Percentiles rank a stretch among this genome's conserved stretches.
phyloP scores from a whole-genome alignment of 2,797 vertebrate species.

The Coregonus suidteri region DNA sequence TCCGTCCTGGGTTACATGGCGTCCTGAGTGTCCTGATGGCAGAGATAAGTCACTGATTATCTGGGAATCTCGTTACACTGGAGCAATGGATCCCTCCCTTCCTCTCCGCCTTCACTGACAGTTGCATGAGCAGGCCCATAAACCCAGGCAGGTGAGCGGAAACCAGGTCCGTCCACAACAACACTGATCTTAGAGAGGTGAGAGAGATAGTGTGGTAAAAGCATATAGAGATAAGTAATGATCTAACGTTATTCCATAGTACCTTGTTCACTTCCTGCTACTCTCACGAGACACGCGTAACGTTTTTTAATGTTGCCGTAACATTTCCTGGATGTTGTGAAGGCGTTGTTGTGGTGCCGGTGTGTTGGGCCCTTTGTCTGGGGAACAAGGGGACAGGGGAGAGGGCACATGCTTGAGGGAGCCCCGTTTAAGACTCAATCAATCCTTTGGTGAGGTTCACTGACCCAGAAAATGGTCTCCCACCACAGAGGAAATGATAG shows the following conservation, averaged over 20 bases:
- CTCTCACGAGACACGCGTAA: neutral
- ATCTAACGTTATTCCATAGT: neutral
- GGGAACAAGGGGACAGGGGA: conserved; percentile 42
- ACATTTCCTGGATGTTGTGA: conserved; percentile 33
- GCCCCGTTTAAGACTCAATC: conserved; percentile 83
- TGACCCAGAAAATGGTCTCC: conserved; percentile 92
- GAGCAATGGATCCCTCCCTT: conserved; percentile 72
- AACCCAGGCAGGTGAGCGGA: neutral
- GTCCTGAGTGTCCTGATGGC: conserved; percentile 79
- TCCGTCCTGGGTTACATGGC: conserved; percentile 80
- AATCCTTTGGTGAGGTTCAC: conserved; percentile 82
- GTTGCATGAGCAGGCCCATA: no score
- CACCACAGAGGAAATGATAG: conserved; percentile 87
- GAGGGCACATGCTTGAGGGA: conserved; percentile 67
- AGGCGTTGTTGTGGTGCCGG: conserved; percentile 37
- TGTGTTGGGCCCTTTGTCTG: conserved; percentile 47
- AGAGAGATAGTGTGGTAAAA: neutral
- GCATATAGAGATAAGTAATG: neutral
- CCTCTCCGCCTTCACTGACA: conserved; percentile 53
- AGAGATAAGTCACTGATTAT: conserved; percentile 84
- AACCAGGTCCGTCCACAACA: neutral
- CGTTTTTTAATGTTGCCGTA: conserved; percentile 24
- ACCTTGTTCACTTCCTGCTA: neutral
- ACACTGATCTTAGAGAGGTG: neutral
- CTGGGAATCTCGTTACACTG: conserved; percentile 83